phyloP scores from a whole-genome alignment of 1,140 invertebrate genomes.

The Chionoecetes opilio region DNA sequence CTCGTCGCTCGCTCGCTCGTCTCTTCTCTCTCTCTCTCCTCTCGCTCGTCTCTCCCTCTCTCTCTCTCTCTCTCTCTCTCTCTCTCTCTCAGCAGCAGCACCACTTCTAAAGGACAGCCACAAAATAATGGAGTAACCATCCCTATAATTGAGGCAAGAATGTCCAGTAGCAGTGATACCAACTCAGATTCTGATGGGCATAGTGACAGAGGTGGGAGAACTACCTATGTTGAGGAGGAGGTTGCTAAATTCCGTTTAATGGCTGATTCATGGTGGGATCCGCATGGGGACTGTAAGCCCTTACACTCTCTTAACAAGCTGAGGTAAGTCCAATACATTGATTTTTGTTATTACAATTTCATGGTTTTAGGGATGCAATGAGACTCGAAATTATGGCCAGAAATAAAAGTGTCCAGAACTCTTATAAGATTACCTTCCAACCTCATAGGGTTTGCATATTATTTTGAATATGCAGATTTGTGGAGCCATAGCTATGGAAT shows the following conservation, averaged over 20 bases:
- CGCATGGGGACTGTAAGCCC: conserved; percentile 58
- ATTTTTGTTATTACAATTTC: too few species aligned
- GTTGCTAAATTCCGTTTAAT: conserved; percentile 65
- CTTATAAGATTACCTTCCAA: too few species aligned
- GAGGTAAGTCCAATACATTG: conserved; percentile 36
- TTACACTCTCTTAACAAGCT: conserved; percentile 66
- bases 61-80: conserved; percentile 25
- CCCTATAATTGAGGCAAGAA: neutral
- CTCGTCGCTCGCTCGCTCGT: neutral
- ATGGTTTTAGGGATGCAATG: too few species aligned
- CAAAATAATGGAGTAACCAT: neutral
- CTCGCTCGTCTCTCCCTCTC: conserved; percentile 15
- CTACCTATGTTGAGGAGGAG: conserved; percentile 58
- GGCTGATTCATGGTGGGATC: conserved; percentile 70
- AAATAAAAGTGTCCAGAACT: too few species aligned
- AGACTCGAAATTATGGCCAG: too few species aligned
- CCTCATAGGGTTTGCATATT: too few species aligned
- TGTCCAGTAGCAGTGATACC: neutral
- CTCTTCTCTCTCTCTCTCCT: conserved; percentile 5
- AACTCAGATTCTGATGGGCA: conserved; percentile 25
- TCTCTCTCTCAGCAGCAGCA: neutral
- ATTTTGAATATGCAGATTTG: too few species aligned
- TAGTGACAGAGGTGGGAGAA: neutral
- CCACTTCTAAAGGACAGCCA: neutral
- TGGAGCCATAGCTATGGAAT: too few species aligned